These are phyloP conservation scores for Cassiopea xamachana DNA, from an alignment of 30 jellyfish, hydroid and myxozoan species.

Conservation along the genomic window DNA sequence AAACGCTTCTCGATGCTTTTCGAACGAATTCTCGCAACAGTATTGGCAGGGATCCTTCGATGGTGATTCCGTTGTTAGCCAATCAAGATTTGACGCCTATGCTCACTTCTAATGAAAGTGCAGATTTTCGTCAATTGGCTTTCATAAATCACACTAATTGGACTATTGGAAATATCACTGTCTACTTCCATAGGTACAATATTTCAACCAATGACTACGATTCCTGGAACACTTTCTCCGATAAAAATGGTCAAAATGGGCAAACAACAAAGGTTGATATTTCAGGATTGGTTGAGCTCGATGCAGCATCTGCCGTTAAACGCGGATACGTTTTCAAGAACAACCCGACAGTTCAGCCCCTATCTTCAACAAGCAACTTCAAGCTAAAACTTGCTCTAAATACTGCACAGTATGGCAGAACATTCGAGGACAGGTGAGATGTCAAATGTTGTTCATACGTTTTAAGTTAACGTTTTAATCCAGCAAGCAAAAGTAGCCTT, in stretches of 20 bases:
- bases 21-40: no score
- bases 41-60: no score
- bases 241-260: conserved; percentile 56
- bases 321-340: conserved; percentile 76
- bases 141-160: no score
- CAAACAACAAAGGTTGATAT: conserved; percentile 59
- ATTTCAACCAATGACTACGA: conserved; percentile 91
- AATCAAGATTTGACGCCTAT: no score
- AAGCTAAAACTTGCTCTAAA: conserved; percentile 88
- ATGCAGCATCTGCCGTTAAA: conserved; percentile 30
- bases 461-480: neutral
- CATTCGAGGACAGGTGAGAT: conserved; percentile 93
- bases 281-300: conserved; percentile 45
- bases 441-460: neutral
- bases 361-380: conserved; percentile 50
- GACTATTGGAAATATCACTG: no score
- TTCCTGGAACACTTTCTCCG: conserved; percentile 70
- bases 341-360: conserved; percentile 62
- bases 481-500: no score
- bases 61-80: no score
- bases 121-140: no score
- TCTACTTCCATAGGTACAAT: conserved; percentile 60
- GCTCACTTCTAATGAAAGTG: no score
- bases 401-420: conserved; percentile 98
- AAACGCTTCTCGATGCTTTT: no score